Evolutionary conservation across 2,797 vertebrate genomes (phyloP).

Genomic region (Enteromius radiatus): DNA sequence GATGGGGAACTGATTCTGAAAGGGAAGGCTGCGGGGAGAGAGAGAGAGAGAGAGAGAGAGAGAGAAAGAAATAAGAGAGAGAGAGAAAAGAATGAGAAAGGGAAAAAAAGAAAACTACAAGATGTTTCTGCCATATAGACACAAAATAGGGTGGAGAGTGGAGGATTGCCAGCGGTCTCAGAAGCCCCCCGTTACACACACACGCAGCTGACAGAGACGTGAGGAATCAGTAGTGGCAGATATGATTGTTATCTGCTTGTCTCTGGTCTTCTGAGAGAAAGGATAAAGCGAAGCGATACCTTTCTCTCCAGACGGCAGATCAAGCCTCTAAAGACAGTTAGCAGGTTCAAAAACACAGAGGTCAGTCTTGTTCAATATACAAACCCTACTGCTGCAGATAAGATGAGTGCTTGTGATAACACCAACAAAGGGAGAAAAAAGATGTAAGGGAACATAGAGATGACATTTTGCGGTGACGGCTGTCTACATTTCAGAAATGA

Average conservation of each 20-base stretch:
- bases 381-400: conserved; percentile 53
- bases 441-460: conserved; percentile 23
- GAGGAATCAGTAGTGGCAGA: conserved; percentile 81
- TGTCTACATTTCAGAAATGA: conserved; percentile 13
- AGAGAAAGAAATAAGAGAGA: conserved; percentile 25
- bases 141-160: conserved; percentile 65
- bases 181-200: conserved; percentile 38
- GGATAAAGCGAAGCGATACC: conserved; percentile 61
- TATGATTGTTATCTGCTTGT: conserved; percentile 80
- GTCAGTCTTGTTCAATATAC: conserved; percentile 59
- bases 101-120: conserved; percentile 75
- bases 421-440: conserved; percentile 13
- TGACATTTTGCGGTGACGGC: conserved; percentile 5
- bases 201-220: conserved; percentile 67
- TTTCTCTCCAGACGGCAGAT: conserved; percentile 57
- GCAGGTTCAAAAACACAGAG: conserved; percentile 57
- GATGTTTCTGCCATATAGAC: conserved; percentile 68
- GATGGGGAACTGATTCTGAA: conserved; percentile 74
- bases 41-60: conserved; percentile 36
- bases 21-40: conserved; percentile 70
- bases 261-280: conserved; percentile 61
- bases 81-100: conserved; percentile 47
- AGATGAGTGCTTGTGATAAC: conserved; percentile 50
- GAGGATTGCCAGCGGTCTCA: conserved; percentile 62
- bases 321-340: conserved; percentile 59